Conservation (phyloP, 2,888 invertebrate species). For the Dendrolimus houi region DNA sequence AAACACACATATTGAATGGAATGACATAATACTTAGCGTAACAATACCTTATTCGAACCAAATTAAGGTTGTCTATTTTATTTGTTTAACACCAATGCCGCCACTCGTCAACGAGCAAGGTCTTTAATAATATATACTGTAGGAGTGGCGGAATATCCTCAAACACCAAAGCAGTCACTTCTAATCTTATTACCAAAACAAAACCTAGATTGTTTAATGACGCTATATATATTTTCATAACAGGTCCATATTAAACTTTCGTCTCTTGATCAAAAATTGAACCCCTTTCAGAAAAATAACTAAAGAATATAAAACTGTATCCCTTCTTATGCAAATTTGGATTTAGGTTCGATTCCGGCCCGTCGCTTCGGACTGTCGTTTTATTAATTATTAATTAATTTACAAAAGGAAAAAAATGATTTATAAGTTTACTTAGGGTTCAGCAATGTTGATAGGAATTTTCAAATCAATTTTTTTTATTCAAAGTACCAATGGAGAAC, state of each 20-base stretch:
- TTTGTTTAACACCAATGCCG: too few relatives aligned
- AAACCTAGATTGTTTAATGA: too few relatives aligned
- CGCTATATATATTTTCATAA: neutral
- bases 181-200: too few relatives aligned
- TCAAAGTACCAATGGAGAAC: too few relatives aligned
- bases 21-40: too few relatives aligned
- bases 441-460: neutral
- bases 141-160: too few relatives aligned
- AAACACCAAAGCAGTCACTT: too few relatives aligned
- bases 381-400: slow-evolving; percentile 68
- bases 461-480: neutral
- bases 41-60: too few relatives aligned
- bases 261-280: slow-evolving; percentile 39
- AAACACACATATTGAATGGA: too few relatives aligned
- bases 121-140: too few relatives aligned
- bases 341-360: slow-evolving; percentile 61
- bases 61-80: too few relatives aligned
- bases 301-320: slow-evolving; percentile 34
- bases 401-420: slow-evolving; percentile 51
- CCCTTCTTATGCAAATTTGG: slow-evolving; percentile 66
- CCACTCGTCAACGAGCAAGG: too few relatives aligned
- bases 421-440: slow-evolving; percentile 46
- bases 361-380: slow-evolving; percentile 43
- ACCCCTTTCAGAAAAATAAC: slow-evolving; percentile 29
- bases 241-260: slow-evolving; percentile 29